Base-by-base conservation (phyloP, 1,140 invertebrate genomes). In the Solenopsis fugax region DNA sequence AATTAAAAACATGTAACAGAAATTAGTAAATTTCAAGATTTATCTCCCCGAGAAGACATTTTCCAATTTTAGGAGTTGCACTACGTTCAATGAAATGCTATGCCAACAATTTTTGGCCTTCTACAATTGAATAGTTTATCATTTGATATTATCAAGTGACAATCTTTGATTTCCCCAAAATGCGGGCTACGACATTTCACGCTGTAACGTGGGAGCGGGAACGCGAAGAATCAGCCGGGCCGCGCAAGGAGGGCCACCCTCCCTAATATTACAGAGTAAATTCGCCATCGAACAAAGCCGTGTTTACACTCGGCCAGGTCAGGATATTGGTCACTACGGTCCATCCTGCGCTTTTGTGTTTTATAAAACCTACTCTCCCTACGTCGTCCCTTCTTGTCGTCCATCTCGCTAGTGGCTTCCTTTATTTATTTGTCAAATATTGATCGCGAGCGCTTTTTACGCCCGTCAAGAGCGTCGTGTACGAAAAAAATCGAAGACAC, bases 381-480 rank as follows among this genome's bases (percentile, higher is more conserved):
- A 86, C 41, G 60, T 85, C 37, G 75, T 67, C 52, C 72, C 65
- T 3, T 64, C 58, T 29, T 82, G 73, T 78, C 78, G 69, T 84
- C 41, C 82, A 76, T 82, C 81, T 81, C 60, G 60, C 64, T 87
- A 90, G 71, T 77, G 60, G 72, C 76, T 88, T 80, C 91, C 85
- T 85, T 89, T 92, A 92, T 93, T 93, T 93, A 91, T 91, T 91
- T 89, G 87, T 89, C 91, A 93, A 93, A 93, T 92, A 93, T 94
- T 91, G 86, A 90, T 86, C 76, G 71, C 65, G 21, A 77, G 65
- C 21, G 54, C 48, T 90, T 90, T 82, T 90, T 77, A 34, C 73
- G 65, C 45, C 60, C 48, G 67, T 62, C 69, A 52, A 56, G 75
- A 80, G 34, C 41, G 10, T 50, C 37, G 18, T 21, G 65, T 71